Conservation (phyloP, 2,888 invertebrate species). For the Abscondita cerata region DNA sequence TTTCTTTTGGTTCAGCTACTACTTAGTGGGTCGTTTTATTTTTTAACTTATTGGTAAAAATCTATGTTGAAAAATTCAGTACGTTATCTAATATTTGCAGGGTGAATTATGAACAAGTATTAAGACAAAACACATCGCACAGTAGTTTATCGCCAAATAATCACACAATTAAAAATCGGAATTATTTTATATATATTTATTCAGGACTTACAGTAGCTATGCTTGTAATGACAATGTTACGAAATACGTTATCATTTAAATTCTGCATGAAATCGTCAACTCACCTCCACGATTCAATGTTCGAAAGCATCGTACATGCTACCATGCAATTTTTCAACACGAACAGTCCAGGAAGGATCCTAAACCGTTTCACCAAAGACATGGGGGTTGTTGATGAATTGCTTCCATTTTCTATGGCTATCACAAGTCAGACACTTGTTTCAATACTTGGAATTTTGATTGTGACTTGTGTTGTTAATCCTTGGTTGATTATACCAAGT, state of each 20-base stretch:
- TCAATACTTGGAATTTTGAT: conserved; percentile 72
- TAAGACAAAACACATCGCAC: conserved; percentile 21
- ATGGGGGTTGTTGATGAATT: conserved; percentile 44
- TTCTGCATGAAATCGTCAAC: conserved; percentile 45
- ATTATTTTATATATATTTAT: conserved; percentile 38
- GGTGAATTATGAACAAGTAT: conserved; percentile 38
- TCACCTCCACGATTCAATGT: conserved; percentile 38
- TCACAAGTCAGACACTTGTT: conserved; percentile 59
- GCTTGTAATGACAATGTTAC: conserved; percentile 24
- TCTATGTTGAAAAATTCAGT: not conserved
- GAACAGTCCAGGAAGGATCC: conserved; percentile 42
- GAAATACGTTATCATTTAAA: conserved; percentile 44
- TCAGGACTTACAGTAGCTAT: conserved; percentile 41
- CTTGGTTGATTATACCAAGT: conserved; percentile 71
- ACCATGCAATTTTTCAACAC: conserved; percentile 42
- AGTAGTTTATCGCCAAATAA: too few relatives aligned
- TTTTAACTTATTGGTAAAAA: conserved; percentile 36
- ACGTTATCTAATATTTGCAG: conserved; percentile 24
- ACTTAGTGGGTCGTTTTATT: conserved; percentile 44
- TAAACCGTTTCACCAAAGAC: conserved; percentile 45
- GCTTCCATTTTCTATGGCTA: conserved; percentile 39
- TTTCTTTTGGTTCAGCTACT: too few relatives aligned
- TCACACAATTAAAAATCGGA: conserved; percentile 27
- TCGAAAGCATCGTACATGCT: conserved; percentile 39
- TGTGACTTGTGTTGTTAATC: conserved; percentile 74